phyloP scores from a whole-genome alignment of 1,140 invertebrate species.

The Aphelinus atriplicis region DNA sequence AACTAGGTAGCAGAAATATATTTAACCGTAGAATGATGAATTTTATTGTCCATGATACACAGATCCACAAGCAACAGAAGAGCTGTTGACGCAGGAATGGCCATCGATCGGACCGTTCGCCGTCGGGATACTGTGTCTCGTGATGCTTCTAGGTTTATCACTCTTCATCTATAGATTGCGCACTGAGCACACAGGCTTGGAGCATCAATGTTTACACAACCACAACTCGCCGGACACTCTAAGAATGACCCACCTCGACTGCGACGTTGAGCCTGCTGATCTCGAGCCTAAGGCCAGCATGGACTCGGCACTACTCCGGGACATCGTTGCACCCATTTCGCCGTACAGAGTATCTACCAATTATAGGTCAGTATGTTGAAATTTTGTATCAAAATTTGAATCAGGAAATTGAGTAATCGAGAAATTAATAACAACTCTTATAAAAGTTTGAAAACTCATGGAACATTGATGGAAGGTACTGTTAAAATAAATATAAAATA shows the following conservation, averaged over 20 bases:
- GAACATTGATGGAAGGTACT: no score
- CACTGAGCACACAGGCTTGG: slow-evolving; percentile 59
- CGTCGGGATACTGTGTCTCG: slow-evolving; percentile 72
- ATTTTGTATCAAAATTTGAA: not conserved
- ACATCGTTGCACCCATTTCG: slow-evolving; percentile 76
- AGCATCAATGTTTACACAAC: slow-evolving; percentile 62
- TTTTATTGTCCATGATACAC: not conserved
- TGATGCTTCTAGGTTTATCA: slow-evolving; percentile 71
- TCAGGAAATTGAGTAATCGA: not conserved
- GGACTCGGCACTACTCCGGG: slow-evolving; percentile 69
- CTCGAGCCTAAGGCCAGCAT: slow-evolving; percentile 63
- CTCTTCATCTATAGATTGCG: slow-evolving; percentile 72
- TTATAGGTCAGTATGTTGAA: slow-evolving; percentile 63
- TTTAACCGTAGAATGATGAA: no score
- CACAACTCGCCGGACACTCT: slow-evolving; percentile 60
- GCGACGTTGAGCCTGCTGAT: slow-evolving; percentile 56
- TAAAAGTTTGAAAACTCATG: no score
- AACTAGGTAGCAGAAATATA: no score
- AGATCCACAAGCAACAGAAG: slow-evolving; percentile 65
- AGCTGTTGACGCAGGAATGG: slow-evolving; percentile 64
- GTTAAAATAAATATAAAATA: no score
- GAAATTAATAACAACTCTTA: no score
- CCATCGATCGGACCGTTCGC: slow-evolving; percentile 73
- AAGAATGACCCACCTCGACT: slow-evolving; percentile 61
- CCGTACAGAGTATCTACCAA: slow-evolving; percentile 87